phyloP scores from a whole-genome alignment of 2,113 vertebrate genomes.

The Sebastes fasciatus region DNA sequence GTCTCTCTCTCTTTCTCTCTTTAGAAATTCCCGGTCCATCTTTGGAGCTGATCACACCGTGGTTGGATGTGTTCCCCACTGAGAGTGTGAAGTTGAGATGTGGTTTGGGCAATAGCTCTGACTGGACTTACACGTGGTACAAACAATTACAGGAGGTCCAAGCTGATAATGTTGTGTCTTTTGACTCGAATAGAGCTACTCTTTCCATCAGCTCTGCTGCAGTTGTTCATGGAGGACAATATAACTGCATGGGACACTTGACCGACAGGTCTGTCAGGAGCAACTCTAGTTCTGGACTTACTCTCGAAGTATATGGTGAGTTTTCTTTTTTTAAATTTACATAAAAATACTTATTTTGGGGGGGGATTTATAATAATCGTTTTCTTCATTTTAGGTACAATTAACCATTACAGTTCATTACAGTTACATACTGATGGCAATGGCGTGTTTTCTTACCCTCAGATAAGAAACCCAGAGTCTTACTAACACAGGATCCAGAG shows the following conservation, averaged over 20 bases:
- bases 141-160: neutral
- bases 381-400: neutral
- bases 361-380: neutral
- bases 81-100: conserved; percentile 61
- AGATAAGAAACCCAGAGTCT: conserved; percentile 41
- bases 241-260: conserved; percentile 31
- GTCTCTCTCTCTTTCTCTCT: conserved; percentile 9
- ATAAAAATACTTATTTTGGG: accelerated
- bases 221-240: neutral
- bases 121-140: conserved; percentile 56
- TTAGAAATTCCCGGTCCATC: conserved; percentile 62
- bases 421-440: neutral
- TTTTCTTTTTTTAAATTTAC: neutral
- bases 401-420: no score
- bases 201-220: conserved; percentile 52
- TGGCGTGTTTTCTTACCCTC: neutral
- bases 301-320: conserved; percentile 50
- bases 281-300: neutral
- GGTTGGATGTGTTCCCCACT: conserved; percentile 61
- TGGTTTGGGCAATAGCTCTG: neutral
- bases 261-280: conserved; percentile 38
- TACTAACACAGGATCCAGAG: conserved; percentile 32
- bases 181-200: neutral
- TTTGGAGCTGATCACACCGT: neutral
- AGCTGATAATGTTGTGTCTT: neutral